Percentiles rank a stretch among this genome's conserved stretches.
Conservation (phyloP, 2,888 invertebrate genomes). For the Drosophila demipolita region DNA sequence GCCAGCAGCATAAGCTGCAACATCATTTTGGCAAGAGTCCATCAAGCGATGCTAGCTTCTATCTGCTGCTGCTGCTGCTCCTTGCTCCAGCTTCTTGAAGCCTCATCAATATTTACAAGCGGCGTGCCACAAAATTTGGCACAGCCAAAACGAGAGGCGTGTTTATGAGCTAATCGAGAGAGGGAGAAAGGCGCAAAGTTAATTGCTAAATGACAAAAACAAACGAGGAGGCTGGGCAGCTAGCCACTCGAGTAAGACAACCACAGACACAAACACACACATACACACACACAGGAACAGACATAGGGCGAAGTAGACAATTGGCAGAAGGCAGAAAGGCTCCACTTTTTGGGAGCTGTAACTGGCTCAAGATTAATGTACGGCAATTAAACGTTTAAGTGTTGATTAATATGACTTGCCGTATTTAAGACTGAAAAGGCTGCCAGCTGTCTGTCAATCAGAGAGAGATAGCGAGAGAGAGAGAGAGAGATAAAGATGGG, state of each 20-base stretch:
- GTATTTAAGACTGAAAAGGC: conserved; percentile 41
- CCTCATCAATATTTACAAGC: conserved; percentile 81
- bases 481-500: conserved; percentile 4
- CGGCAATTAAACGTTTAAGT: conserved; percentile 80
- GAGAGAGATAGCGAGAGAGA: conserved; percentile 20
- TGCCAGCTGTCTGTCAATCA: conserved; percentile 62
- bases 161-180: conserved; percentile 32
- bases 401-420: conserved; percentile 79
- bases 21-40: conserved; percentile 81
- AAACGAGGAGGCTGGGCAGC: conserved; percentile 35
- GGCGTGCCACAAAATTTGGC: conserved; percentile 76
- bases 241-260: conserved; percentile 39
- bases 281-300: conserved; percentile 1
- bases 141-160: conserved; percentile 40
- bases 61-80: neutral
- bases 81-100: conserved; percentile 18
- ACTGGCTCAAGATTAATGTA: conserved; percentile 69
- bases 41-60: conserved; percentile 56
- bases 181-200: conserved; percentile 58
- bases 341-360: conserved; percentile 16
- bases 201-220: conserved; percentile 80
- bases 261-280: conserved; percentile 10
- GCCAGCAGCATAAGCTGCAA: conserved; percentile 76
- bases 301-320: conserved; percentile 28
- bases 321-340: conserved; percentile 48